Percentiles rank a stretch among this genome's conserved stretches.
Conservation (phyloP, 2,797 vertebrate genomes). For the Myotis daubentonii region DNA sequence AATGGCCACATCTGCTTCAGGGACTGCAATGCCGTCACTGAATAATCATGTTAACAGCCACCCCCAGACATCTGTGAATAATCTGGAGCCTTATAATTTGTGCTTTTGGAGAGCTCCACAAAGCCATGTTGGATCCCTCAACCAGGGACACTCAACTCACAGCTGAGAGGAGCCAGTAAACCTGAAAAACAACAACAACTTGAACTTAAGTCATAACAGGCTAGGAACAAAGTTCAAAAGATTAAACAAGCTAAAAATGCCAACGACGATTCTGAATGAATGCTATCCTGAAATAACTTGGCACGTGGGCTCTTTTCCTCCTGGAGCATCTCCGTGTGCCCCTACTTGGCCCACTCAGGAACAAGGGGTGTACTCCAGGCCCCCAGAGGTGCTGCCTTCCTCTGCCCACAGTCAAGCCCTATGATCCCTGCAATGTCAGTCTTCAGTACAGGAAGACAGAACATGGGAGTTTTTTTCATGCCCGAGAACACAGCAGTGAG, state of each 20-base stretch:
- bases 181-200: background rate
- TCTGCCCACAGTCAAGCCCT: background rate
- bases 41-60: background rate
- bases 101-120: conserved; percentile 56
- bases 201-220: conserved; percentile 38
- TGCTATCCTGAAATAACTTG: conserved; percentile 23
- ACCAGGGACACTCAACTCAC: background rate
- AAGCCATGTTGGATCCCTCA: background rate
- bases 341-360: background rate
- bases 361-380: background rate
- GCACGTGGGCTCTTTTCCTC: background rate
- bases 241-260: conserved; percentile 41
- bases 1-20: conserved; percentile 11
- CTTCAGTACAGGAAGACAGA: conserved; percentile 14
- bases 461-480: background rate
- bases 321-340: background rate
- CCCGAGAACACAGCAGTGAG: background rate
- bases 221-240: conserved; percentile 45
- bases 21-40: background rate
- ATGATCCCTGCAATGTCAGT: background rate
- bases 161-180: background rate
- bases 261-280: background rate
- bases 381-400: background rate
- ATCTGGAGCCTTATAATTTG: conserved; percentile 58
- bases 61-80: conserved; percentile 51